Evolutionary conservation across 1,140 invertebrate genomes (phyloP).

Genomic region (Spodoptera litura): DNA sequence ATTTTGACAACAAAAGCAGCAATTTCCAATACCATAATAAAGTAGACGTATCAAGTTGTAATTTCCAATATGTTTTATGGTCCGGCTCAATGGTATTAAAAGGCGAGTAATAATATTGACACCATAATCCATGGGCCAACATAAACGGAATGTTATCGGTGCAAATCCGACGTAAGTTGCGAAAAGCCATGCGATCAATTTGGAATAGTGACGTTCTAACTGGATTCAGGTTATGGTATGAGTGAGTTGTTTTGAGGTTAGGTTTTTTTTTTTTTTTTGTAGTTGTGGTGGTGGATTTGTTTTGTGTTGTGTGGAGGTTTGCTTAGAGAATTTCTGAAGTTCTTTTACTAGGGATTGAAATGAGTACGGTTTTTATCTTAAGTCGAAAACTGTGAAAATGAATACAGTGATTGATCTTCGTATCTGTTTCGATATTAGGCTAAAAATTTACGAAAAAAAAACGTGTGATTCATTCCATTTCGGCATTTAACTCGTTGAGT

Average conservation of each 20-base stretch:
- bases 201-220: slow-evolving; percentile 8
- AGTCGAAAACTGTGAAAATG: too few species aligned
- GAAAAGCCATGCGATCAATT: slow-evolving; percentile 59
- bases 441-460: too few species aligned
- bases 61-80: slow-evolving; percentile 83
- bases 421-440: too few species aligned
- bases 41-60: slow-evolving; percentile 59
- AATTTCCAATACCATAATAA: slow-evolving; percentile 43
- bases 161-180: slow-evolving; percentile 75
- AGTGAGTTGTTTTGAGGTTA: background rate
- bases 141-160: slow-evolving; percentile 77
- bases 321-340: too few species aligned
- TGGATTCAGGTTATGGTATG: background rate
- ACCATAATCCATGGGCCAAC: slow-evolving; percentile 73
- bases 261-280: background rate
- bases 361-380: too few species aligned
- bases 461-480: too few species aligned
- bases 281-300: too few species aligned
- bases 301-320: too few species aligned
- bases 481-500: too few species aligned
- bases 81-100: slow-evolving; percentile 82
- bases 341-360: too few species aligned
- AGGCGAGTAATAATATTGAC: slow-evolving; percentile 83
- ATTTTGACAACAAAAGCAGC: slow-evolving; percentile 52
- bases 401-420: too few species aligned